A percentile compares a stretch with the other conserved stretches of the same genome.
Conservation (phyloP, 2,888 invertebrate species). For the Doris montereyensis region DNA sequence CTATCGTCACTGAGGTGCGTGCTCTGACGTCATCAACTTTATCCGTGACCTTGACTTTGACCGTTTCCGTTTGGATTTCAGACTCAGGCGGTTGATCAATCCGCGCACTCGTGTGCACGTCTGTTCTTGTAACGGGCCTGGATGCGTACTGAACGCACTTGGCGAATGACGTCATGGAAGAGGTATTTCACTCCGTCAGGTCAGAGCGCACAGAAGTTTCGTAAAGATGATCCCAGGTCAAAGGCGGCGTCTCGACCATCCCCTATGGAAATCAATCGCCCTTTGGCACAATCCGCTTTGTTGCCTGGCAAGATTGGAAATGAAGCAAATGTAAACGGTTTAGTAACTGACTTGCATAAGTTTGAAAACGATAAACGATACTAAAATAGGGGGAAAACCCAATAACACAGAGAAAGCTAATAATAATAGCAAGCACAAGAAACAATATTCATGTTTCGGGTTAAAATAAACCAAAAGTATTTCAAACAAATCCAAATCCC, state of each 20-base stretch:
- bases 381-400: too few relatives aligned
- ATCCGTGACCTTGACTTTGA: constrained; percentile 24
- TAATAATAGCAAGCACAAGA: too few relatives aligned
- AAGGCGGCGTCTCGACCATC: constrained; percentile 44
- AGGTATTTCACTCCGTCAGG: constrained; percentile 34
- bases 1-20: not conserved
- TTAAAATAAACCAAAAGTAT: too few relatives aligned
- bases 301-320: constrained; percentile 31
- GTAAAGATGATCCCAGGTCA: constrained; percentile 44
- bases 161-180: constrained; percentile 47
- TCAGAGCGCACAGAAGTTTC: constrained; percentile 42
- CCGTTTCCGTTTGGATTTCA: constrained; percentile 25
- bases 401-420: too few relatives aligned
- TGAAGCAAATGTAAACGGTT: too few relatives aligned
- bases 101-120: constrained; percentile 33
- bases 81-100: constrained; percentile 36
- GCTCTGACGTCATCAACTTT: not conserved
- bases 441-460: too few relatives aligned
- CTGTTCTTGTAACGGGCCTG: constrained; percentile 56
- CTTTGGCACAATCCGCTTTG: constrained; percentile 30
- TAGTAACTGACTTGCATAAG: too few relatives aligned
- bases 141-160: constrained; percentile 41
- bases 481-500: too few relatives aligned
- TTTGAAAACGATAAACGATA: too few relatives aligned
- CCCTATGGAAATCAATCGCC: constrained; percentile 32